Percentiles rank a stretch among this genome's conserved stretches.
Conservation (phyloP, 2,888 invertebrate species). For the Timema podura region DNA sequence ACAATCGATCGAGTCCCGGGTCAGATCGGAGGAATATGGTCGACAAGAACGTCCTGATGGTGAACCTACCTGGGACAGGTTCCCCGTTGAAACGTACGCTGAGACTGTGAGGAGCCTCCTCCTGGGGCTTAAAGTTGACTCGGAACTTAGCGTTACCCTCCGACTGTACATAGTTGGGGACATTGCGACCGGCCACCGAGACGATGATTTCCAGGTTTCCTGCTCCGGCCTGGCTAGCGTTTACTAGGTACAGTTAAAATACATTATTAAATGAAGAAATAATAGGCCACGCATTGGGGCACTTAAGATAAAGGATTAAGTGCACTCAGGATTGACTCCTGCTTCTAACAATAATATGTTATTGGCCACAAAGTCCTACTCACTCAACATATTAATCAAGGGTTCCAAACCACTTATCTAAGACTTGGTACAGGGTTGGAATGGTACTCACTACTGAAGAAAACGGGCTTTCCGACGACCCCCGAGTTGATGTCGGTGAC, state of each 20-base stretch:
- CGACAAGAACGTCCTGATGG: neutral
- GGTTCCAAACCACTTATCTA: no score
- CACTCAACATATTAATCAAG: no score
- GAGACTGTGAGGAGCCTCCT: slow-evolving; percentile 84
- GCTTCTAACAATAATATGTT: no score
- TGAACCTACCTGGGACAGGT: slow-evolving; percentile 55
- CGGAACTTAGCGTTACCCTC: slow-evolving; percentile 94
- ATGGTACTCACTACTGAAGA: slow-evolving; percentile 75
- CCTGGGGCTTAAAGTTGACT: slow-evolving; percentile 94
- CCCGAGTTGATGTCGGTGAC: slow-evolving; percentile 91
- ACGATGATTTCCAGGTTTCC: slow-evolving; percentile 98
- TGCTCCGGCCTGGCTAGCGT: slow-evolving; percentile 68
- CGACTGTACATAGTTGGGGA: slow-evolving; percentile 96
- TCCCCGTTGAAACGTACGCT: slow-evolving; percentile 78
- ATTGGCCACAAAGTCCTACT: no score
- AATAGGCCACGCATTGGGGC: neutral
- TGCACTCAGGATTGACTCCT: no score
- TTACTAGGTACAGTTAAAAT: slow-evolving; percentile 43
- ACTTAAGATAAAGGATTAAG: no score
- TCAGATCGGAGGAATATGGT: neutral
- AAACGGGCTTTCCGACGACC: slow-evolving; percentile 86
- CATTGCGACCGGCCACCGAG: slow-evolving; percentile 92
- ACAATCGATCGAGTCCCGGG: neutral
- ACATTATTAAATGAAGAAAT: neutral
- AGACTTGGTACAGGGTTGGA: no score